Conservation (phyloP, 2,797 vertebrate species). For the Chloroceryle inda region DNA sequence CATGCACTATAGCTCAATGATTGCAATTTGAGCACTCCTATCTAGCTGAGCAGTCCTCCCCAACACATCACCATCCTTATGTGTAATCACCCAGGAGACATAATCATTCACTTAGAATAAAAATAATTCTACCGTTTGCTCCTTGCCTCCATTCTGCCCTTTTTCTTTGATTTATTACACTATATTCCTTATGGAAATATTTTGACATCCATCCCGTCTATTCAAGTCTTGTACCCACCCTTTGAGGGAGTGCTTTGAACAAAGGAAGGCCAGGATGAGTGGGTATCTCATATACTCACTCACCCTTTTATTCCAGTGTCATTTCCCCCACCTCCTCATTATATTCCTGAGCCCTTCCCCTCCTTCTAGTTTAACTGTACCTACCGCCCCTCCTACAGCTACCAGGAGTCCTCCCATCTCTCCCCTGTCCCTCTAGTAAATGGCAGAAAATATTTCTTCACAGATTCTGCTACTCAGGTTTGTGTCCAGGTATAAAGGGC, state of each 20-base stretch:
- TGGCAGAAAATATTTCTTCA: slow-evolving; percentile 11
- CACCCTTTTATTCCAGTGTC: slow-evolving; percentile 70
- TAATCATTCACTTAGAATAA: slow-evolving; percentile 69
- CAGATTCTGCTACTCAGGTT: background rate
- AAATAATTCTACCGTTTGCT: slow-evolving; percentile 55
- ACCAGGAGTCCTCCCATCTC: background rate
- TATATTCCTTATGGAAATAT: slow-evolving; percentile 65
- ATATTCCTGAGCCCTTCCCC: slow-evolving; percentile 49
- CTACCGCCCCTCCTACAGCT: slow-evolving; percentile 32
- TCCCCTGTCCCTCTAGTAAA: slow-evolving; percentile 15
- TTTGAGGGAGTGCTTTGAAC: slow-evolving; percentile 65
- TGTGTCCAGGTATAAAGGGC: background rate
- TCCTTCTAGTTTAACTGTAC: slow-evolving; percentile 60
- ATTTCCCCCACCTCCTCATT: slow-evolving; percentile 71
- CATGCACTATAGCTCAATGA: background rate
- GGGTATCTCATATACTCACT: slow-evolving; percentile 40
- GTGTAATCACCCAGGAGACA: slow-evolving; percentile 54
- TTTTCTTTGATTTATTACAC: slow-evolving; percentile 67
- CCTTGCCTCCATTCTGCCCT: slow-evolving; percentile 55
- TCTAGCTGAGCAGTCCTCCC: slow-evolving; percentile 26
- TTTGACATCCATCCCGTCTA: slow-evolving; percentile 60
- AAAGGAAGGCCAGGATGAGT: slow-evolving; percentile 42
- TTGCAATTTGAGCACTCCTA: background rate
- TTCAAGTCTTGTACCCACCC: slow-evolving; percentile 44
- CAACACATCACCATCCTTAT: slow-evolving; percentile 10